phyloP scores from a whole-genome alignment of 1,140 invertebrate genomes.

The Theocolax elegans region DNA sequence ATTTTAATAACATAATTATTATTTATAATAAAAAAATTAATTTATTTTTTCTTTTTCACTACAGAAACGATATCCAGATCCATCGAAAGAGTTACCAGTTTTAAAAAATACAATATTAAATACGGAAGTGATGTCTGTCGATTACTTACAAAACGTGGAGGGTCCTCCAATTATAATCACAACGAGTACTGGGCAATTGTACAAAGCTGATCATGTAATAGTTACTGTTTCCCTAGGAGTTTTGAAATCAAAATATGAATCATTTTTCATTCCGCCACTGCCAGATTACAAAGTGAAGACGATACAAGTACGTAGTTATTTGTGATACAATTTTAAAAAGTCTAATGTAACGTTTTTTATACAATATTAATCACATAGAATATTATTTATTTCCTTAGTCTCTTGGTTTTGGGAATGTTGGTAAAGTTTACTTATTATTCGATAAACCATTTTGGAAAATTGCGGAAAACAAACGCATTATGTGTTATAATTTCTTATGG shows the following conservation, averaged over 20 bases:
- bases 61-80: constrained; percentile 58
- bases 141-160: constrained; percentile 49
- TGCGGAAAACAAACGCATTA: constrained; percentile 54
- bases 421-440: constrained; percentile 79
- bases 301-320: constrained; percentile 58
- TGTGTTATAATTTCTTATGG: constrained; percentile 68
- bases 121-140: constrained; percentile 55
- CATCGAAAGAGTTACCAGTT: constrained; percentile 51
- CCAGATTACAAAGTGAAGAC: constrained; percentile 52
- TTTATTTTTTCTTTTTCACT: too few species aligned
- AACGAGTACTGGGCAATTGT: constrained; percentile 53
- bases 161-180: constrained; percentile 49
- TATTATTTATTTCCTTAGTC: constrained; percentile 46
- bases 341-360: too few species aligned
- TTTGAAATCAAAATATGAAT: constrained; percentile 58
- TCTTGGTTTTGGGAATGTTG: constrained; percentile 70
- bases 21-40: too few species aligned
- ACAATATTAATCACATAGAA: too few species aligned
- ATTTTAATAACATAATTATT: too few species aligned
- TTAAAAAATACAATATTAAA: constrained; percentile 55
- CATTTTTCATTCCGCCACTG: constrained; percentile 59
- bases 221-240: constrained; percentile 65
- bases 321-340: too few species aligned
- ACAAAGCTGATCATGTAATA: constrained; percentile 62
- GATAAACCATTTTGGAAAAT: constrained; percentile 71